A percentile compares a stretch with the other conserved stretches of the same genome.
Evolutionary conservation across 2,113 vertebrate species (phyloP).

Genomic region (Eonycteris spelaea): DNA sequence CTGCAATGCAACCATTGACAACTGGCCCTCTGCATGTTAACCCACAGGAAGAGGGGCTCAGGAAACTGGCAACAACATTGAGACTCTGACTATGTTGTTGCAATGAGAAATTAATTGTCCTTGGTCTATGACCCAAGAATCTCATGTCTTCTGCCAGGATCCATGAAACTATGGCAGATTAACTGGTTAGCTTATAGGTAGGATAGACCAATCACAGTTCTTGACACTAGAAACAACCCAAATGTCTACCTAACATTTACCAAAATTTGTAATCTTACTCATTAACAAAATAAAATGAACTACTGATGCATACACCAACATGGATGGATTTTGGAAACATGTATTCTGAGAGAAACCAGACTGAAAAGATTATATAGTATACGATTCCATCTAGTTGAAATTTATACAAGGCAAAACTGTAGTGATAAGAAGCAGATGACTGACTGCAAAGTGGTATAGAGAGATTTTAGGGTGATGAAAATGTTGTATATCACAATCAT

Average conservation of each 20-base stretch:
- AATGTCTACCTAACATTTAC: not conserved
- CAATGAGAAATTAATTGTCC: not conserved
- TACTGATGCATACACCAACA: not conserved
- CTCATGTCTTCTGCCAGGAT: not conserved
- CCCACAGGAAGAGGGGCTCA: not conserved
- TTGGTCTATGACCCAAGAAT: not conserved
- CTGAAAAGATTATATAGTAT: not conserved
- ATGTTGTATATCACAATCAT: not conserved
- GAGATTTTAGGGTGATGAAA: not conserved
- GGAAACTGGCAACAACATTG: not conserved
- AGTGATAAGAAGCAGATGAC: not conserved
- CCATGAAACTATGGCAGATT: not conserved
- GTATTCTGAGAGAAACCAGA: not conserved
- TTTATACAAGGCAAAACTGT: not conserved
- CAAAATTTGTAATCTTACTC: not conserved
- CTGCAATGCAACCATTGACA: not conserved
- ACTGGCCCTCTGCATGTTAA: not conserved
- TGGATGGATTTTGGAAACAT: not conserved
- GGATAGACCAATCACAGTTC: not conserved
- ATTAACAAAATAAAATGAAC: not conserved
- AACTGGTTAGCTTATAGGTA: not conserved
- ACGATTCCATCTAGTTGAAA: not conserved
- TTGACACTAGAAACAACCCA: not conserved
- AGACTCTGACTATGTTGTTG: not conserved
- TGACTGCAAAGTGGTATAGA: not conserved